Conservation (phyloP, 1,140 invertebrate genomes). For the Drusus annulatus region DNA sequence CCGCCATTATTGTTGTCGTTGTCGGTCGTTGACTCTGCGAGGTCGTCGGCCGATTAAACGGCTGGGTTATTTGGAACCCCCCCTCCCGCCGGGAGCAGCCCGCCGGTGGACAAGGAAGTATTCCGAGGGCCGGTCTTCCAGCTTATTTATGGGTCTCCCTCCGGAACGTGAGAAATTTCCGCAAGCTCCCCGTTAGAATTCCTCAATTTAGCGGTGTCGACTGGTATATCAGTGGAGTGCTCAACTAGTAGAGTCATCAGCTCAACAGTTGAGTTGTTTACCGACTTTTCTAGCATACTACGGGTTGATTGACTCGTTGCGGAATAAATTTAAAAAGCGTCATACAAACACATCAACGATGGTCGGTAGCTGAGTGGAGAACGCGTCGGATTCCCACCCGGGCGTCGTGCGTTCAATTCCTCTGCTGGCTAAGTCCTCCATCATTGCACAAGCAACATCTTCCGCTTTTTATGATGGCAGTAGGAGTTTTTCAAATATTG, state of each 20-base stretch:
- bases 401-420: too few relatives aligned
- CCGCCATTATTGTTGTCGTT: conserved; percentile 49
- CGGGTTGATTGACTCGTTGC: not conserved
- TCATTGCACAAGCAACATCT: too few relatives aligned
- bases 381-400: too few relatives aligned
- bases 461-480: too few relatives aligned
- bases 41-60: conserved; percentile 52
- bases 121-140: conserved; percentile 22
- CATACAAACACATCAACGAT: too few relatives aligned
- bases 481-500: too few relatives aligned
- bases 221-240: not conserved
- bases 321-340: not conserved
- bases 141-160: conserved; percentile 2
- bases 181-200: conserved; percentile 9
- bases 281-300: not conserved
- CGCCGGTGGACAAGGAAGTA: conserved; percentile 19
- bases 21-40: conserved; percentile 44
- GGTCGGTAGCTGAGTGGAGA: too few relatives aligned
- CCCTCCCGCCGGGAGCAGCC: not conserved
- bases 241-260: too few relatives aligned
- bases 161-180: conserved; percentile 30
- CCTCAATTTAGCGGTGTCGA: not conserved
- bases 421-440: too few relatives aligned
- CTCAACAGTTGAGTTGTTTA: not conserved
- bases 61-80: conserved; percentile 32